These are phyloP conservation scores for Trichopoda pennipes DNA, from an alignment of 2,888 invertebrate genomes.

Conservation along the genomic window DNA sequence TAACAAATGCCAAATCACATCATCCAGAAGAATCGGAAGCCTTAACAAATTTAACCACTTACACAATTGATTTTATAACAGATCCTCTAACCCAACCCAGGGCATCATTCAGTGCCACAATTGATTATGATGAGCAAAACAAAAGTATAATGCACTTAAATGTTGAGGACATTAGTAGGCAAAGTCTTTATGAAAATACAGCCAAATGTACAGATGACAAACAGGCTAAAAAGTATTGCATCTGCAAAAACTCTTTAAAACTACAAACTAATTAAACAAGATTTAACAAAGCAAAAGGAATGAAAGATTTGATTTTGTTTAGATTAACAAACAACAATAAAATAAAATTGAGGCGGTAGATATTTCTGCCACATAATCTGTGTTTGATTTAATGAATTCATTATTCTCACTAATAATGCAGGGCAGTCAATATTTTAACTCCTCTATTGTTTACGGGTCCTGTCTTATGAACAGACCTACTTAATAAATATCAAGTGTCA, in stretches of 20 bases:
- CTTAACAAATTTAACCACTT: constrained; percentile 39
- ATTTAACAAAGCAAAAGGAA: constrained; percentile 28
- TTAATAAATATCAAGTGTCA: constrained; percentile 74
- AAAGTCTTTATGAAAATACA: constrained; percentile 70
- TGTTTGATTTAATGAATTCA: constrained; percentile 8
- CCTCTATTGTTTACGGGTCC: constrained; percentile 15
- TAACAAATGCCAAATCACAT: constrained; percentile 52
- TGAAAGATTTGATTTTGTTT: constrained; percentile 4
- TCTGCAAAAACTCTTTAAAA: constrained; percentile 66
- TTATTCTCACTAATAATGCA: constrained; percentile 28
- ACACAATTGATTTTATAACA: constrained; percentile 60
- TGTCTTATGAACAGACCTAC: constrained; percentile 2
- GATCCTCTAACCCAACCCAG: constrained; percentile 53
- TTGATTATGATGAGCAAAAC: constrained; percentile 63
- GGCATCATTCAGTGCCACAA: constrained; percentile 71
- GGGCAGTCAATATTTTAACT: constrained; percentile 26
- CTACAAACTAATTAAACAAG: constrained; percentile 20
- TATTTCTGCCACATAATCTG: constrained; percentile 53
- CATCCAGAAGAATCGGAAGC: constrained; percentile 19
- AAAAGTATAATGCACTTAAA: constrained; percentile 61
- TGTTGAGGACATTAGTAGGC: constrained; percentile 72
- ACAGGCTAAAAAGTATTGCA: constrained; percentile 76
- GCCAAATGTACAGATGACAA: constrained; percentile 72
- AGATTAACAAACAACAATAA: constrained; percentile 36
- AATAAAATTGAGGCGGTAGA: constrained; percentile 35